Conservation (phyloP, 1,140 invertebrate genomes). For the Thereuonema tuberculata region DNA sequence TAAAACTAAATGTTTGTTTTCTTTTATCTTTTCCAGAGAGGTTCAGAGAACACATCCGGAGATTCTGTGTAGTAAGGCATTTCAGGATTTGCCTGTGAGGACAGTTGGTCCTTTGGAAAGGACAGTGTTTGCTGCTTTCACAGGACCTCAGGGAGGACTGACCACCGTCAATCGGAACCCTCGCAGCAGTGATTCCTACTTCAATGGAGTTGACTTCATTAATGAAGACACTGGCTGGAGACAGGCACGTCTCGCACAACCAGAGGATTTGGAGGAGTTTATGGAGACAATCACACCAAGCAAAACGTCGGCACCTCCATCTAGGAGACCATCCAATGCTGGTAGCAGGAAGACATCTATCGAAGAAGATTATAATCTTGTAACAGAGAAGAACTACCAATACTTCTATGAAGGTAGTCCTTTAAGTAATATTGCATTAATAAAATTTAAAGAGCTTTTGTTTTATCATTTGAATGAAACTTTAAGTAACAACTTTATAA, state of each 20-base stretch:
- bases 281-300: not conserved
- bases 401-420: constrained; percentile 3
- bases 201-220: constrained; percentile 59
- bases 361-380: constrained; percentile 5
- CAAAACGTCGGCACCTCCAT: not conserved
- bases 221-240: constrained; percentile 31
- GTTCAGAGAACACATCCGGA: constrained; percentile 24
- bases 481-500: too few species aligned
- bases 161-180: constrained; percentile 49
- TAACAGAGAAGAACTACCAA: not conserved
- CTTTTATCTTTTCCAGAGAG: constrained; percentile 20
- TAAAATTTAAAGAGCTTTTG: too few species aligned
- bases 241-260: constrained; percentile 8
- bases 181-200: constrained; percentile 42
- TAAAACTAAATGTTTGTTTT: too few species aligned
- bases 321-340: constrained; percentile 11
- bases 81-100: constrained; percentile 31
- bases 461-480: too few species aligned
- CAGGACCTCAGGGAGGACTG: constrained; percentile 60
- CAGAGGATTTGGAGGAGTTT: constrained; percentile 10
- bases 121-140: constrained; percentile 47
- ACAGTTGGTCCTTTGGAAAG: constrained; percentile 39
- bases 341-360: constrained; percentile 5
- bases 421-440: too few species aligned
- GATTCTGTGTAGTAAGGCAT: constrained; percentile 26